Percentiles rank a stretch among this genome's conserved stretches.
phyloP scores from a whole-genome alignment of 2,113 vertebrate species.

The Penelope pileata region DNA sequence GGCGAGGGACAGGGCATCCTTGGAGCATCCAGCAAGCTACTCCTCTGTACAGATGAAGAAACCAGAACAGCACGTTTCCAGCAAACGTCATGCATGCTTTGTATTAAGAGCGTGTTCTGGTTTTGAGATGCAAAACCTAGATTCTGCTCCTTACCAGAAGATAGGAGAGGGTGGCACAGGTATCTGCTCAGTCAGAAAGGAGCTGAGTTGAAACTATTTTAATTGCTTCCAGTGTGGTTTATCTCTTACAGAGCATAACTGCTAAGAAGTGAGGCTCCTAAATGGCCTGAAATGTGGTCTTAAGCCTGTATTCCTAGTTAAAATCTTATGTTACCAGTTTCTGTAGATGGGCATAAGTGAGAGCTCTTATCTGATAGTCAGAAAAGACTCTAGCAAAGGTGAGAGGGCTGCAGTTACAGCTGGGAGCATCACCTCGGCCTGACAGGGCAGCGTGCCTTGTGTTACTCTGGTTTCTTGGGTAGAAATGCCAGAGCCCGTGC shows the following conservation, averaged over 20 bases:
- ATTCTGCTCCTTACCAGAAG: neutral
- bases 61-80: neutral
- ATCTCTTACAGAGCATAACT: neutral
- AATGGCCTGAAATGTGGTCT: neutral
- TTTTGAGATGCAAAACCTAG: neutral
- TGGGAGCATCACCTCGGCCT: neutral
- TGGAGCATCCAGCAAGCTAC: neutral
- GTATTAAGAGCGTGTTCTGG: neutral
- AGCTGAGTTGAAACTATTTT: neutral
- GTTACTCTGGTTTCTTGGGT: neutral
- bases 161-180: neutral
- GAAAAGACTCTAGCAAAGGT: neutral
- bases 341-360: fast-evolving
- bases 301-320: neutral
- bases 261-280: neutral
- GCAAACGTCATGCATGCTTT: neutral
- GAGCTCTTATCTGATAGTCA: neutral
- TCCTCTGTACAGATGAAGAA: neutral
- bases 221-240: neutral
- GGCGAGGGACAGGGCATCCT: neutral
- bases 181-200: neutral
- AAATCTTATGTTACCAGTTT: fast-evolving
- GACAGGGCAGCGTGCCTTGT: no score
- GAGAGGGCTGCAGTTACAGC: neutral
- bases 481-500: neutral